Evolutionary conservation across 1,140 invertebrate genomes (phyloP).

Genomic region (Sipha flava): DNA sequence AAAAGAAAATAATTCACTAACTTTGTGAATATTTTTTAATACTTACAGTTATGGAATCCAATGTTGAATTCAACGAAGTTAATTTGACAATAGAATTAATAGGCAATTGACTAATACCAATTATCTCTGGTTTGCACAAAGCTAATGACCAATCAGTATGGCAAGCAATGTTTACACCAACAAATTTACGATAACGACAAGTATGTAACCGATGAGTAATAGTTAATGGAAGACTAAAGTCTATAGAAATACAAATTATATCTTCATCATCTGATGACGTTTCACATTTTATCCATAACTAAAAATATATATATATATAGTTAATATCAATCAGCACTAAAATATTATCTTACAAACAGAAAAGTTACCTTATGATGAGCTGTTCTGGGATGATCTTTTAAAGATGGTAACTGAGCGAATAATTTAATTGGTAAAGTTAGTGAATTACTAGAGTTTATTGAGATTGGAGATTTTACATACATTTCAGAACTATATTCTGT

Average conservation of each 20-base stretch:
- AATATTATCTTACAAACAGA: not conserved
- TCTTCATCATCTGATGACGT: not conserved
- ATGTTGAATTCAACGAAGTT: not conserved
- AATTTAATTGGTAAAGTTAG: slow-evolving; percentile 2
- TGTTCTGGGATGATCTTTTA: not conserved
- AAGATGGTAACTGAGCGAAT: not conserved
- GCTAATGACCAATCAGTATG: slow-evolving; percentile 8
- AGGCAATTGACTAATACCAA: not conserved
- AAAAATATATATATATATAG: not conserved
- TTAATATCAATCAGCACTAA: not conserved
- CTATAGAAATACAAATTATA: slow-evolving; percentile 9
- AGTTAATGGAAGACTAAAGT: slow-evolving; percentile 17
- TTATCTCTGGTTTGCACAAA: not conserved
- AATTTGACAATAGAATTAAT: slow-evolving; percentile 7
- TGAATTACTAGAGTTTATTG: not conserved
- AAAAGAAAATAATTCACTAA: not conserved
- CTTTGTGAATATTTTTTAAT: not conserved
- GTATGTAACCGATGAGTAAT: not conserved
- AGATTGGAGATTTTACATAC: not conserved
- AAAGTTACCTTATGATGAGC: slow-evolving; percentile 1
- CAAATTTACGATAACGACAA: slow-evolving; percentile 19
- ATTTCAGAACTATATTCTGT: slow-evolving; percentile 7
- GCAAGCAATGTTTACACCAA: not conserved
- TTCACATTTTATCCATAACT: slow-evolving; percentile 24
- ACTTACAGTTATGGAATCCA: not conserved